Conservation (phyloP, 2,888 invertebrate genomes). For the Perdita meconis region DNA sequence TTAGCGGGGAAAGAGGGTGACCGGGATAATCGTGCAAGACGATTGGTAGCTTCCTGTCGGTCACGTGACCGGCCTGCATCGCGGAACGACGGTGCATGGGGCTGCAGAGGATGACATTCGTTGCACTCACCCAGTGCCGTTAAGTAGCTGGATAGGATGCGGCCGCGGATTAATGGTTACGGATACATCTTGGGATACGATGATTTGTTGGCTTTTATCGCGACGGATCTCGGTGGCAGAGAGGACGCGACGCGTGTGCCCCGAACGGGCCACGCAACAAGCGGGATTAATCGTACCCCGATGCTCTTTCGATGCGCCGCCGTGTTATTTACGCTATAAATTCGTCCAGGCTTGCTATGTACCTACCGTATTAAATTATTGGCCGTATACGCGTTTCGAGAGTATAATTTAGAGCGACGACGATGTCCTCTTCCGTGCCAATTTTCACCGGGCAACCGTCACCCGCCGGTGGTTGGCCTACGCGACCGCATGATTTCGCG, state of each 20-base stretch:
- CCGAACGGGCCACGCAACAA: background rate
- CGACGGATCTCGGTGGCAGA: conserved; percentile 44
- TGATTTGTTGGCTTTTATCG: conserved; percentile 64
- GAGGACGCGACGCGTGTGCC: background rate
- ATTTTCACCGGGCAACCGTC: conserved; percentile 18
- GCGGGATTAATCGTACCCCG: conserved; percentile 47
- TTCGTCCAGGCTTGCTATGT: conserved; percentile 31
- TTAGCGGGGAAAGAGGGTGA: conserved; percentile 56
- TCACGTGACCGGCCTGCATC: conserved; percentile 82
- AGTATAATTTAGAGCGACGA: conserved; percentile 52
- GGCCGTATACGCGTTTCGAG: conserved; percentile 43
- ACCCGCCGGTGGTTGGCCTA: background rate
- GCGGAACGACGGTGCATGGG: conserved; percentile 68
- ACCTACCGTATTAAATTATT: conserved; percentile 49
- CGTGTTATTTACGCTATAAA: conserved; percentile 53
- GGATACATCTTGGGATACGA: conserved; percentile 60
- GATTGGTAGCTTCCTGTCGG: conserved; percentile 84
- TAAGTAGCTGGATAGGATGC: conserved; percentile 64
- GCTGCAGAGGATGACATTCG: conserved; percentile 73
- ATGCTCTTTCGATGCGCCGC: conserved; percentile 41
- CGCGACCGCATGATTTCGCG: background rate
- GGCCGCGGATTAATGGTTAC: conserved; percentile 61
- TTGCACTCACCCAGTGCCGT: conserved; percentile 71
- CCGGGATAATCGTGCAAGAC: conserved; percentile 83
- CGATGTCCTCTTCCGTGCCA: conserved; percentile 50